Percentiles rank a stretch among this genome's conserved stretches.
Evolutionary conservation across 2,888 invertebrate species (phyloP).

Genomic region (Drosophila melanosoma): DNA sequence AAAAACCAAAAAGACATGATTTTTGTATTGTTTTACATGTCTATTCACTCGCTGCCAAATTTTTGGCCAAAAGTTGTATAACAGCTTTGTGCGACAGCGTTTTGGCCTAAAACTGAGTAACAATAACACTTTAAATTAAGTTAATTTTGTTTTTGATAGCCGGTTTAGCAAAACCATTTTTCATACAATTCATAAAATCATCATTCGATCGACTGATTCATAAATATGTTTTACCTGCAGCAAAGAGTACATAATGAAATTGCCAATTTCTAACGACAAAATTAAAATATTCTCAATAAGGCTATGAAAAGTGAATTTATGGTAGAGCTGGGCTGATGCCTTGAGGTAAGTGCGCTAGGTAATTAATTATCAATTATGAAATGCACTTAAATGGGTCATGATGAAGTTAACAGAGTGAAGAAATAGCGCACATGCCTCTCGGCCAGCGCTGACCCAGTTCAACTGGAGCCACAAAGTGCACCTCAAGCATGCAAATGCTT

Average conservation of each 20-base stretch:
- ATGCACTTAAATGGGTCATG: constrained; percentile 18
- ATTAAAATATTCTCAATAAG: neutral
- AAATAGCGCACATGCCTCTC: constrained; percentile 11
- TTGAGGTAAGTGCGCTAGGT: constrained; percentile 32
- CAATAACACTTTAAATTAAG: too few species aligned
- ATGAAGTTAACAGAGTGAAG: constrained; percentile 7
- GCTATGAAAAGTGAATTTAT: constrained; percentile 40
- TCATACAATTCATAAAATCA: too few species aligned
- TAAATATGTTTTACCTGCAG: neutral
- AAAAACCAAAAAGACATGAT: neutral
- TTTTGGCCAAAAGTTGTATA: constrained; percentile 23
- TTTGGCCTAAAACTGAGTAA: too few species aligned
- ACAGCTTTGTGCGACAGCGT: constrained; percentile 9
- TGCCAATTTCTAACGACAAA: neutral
- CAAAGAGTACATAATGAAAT: neutral
- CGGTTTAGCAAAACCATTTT: too few species aligned
- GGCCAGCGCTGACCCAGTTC: constrained; percentile 44
- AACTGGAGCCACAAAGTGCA: constrained; percentile 27
- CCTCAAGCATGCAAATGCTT: constrained; percentile 31
- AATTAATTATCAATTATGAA: constrained; percentile 70
- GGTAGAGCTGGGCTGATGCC: constrained; percentile 1
- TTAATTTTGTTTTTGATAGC: too few species aligned
- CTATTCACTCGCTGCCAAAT: constrained; percentile 19
- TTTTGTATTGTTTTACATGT: constrained; percentile 35
- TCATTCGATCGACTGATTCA: too few species aligned